These are phyloP conservation scores for Collichthys lucidus DNA, from an alignment of 2,113 vertebrate species.

Conservation along the genomic window DNA sequence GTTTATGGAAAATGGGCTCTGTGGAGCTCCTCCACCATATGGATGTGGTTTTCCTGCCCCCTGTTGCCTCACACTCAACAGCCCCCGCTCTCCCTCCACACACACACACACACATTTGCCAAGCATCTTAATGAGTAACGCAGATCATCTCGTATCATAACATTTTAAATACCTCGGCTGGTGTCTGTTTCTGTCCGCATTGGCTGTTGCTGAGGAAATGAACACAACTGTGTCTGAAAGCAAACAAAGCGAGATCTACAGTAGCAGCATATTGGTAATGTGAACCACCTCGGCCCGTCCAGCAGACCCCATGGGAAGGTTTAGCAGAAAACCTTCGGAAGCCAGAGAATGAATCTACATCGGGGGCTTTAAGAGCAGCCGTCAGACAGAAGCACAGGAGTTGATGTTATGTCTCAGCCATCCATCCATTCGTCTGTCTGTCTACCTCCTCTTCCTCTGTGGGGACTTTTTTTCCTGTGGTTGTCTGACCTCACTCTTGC, in stretches of 20 bases:
- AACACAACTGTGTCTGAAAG: conserved; percentile 45
- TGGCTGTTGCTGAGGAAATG: conserved; percentile 53
- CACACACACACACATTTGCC: conserved; percentile 46
- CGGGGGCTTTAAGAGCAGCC: conserved; percentile 31
- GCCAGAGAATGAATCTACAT: conserved; percentile 36
- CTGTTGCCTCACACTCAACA: conserved; percentile 45
- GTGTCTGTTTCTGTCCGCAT: conserved; percentile 49
- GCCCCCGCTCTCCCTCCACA: not conserved
- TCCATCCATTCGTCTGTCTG: conserved; percentile 28
- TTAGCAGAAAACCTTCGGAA: conserved; percentile 50
- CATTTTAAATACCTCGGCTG: conserved; percentile 58
- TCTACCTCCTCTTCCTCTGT: conserved; percentile 36
- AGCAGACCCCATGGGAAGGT: conserved; percentile 43
- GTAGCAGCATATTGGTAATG: conserved; percentile 62
- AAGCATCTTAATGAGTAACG: conserved; percentile 69
- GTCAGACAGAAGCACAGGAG: conserved; percentile 16
- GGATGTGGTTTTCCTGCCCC: conserved; percentile 76
- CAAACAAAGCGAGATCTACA: conserved; percentile 57
- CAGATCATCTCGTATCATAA: conserved; percentile 67
- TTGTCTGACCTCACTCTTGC: conserved; percentile 56
- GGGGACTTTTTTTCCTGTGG: conserved; percentile 45
- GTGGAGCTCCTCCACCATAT: conserved; percentile 74
- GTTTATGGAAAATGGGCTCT: conserved; percentile 73
- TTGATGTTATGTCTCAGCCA: not conserved
- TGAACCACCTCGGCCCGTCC: conserved; percentile 41